Evolutionary conservation across 2,797 vertebrate genomes (phyloP), one percentile per base, ranked within the genome.

Genomic region (Peromyscus eremicus): DNA sequence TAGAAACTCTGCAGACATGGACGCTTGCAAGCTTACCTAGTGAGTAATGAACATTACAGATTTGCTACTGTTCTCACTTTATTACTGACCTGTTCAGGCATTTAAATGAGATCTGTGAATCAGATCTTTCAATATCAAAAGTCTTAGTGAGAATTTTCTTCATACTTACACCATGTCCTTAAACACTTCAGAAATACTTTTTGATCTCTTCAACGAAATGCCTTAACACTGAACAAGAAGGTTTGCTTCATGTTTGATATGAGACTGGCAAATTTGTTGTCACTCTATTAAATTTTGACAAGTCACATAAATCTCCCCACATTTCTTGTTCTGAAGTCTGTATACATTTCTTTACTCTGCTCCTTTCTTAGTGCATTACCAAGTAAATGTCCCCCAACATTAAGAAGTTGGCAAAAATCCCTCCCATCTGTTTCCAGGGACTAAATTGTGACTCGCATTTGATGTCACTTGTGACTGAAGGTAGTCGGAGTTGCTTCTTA

Each of bases 401-500:
- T 75, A 76, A 94, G 49, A 96, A 92, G 82, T 49, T 92, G 43
- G 73, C 70, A 80, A 91, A 92, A 84, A 29, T 76, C 55, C 25
- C 19, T 12, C 17, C 16, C 52, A 70, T 73, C 37, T 92, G 25
- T 60, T 96, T 96, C 37, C 46, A 71, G 82, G 57, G 27, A 82
- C 34, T 81, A 70, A 95, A 91, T 82, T 43, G 77, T 83, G 84
- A 80, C n/a, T 88, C 94, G 75, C 46, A 91, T 79, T 96, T 88
- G 6, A 14, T 73, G 60, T 94, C 77, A 82, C 7, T 95, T 89
- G 46, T 71, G 94, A 75, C 49, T 89, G 64, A 92, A 95, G 57
- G 89, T 68, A 96, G 92, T 91, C 70, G 87, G 52, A 95, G 46
- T 87, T 87, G 23, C 70, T 95, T 96, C 79, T 96, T 85, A 70